Percentiles rank a stretch among this genome's conserved stretches.
Conservation (phyloP, 2,888 invertebrate genomes). For the Seira sanloemensis region DNA sequence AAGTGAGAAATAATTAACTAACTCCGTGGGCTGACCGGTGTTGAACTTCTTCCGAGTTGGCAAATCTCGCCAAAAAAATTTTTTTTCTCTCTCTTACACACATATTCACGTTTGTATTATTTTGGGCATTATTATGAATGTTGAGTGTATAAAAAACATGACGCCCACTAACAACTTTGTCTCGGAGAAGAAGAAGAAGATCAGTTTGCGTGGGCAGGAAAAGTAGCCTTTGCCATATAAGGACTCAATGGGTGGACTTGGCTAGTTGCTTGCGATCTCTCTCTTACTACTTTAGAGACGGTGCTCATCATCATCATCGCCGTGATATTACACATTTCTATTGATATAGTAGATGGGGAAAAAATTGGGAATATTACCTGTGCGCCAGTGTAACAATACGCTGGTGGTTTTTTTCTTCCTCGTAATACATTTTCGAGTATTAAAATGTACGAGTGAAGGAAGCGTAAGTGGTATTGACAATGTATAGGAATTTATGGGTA, state of each 20-base stretch:
- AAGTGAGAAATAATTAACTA: slow-evolving; percentile 69
- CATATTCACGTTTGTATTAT: slow-evolving; percentile 71
- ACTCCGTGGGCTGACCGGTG: slow-evolving; percentile 67
- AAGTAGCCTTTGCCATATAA: slow-evolving; percentile 74
- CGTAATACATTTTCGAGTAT: not conserved
- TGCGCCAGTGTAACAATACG: not conserved
- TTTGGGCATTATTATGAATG: slow-evolving; percentile 74
- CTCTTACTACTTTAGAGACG: not conserved
- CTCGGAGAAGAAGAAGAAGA: slow-evolving; percentile 53
- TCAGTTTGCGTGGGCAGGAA: slow-evolving; percentile 74
- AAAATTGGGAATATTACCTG: slow-evolving; percentile 4
- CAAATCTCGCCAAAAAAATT: slow-evolving; percentile 71
- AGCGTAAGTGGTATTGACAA: slow-evolving; percentile 5
- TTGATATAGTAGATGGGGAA: not conserved
- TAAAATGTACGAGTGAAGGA: not conserved
- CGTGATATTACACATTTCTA: slow-evolving; percentile 20
- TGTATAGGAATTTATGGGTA: not conserved
- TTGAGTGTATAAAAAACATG: slow-evolving; percentile 70
- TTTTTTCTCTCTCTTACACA: too few relatives aligned
- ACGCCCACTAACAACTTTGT: slow-evolving; percentile 71
- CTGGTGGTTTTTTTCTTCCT: not conserved
- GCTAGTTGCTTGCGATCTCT: slow-evolving; percentile 35
- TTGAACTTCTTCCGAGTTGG: slow-evolving; percentile 70
- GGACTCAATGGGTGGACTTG: slow-evolving; percentile 74
- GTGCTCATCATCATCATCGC: too few relatives aligned